Evolutionary conservation across 1,140 invertebrate species (phyloP).

Genomic region (Drosophila mauritiana): DNA sequence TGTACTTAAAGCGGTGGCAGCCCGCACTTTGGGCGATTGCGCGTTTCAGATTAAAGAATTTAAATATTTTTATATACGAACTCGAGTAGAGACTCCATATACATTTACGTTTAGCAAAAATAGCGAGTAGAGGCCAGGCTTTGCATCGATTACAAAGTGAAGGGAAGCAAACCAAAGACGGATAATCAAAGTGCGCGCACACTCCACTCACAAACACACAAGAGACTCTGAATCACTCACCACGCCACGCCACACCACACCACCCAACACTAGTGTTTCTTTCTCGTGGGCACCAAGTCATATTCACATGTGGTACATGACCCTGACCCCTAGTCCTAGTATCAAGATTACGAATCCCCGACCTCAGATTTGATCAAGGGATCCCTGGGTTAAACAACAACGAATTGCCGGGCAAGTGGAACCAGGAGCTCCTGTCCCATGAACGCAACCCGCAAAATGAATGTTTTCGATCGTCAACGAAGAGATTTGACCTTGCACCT

Average conservation of each 20-base stretch:
- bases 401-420: constrained; percentile 61
- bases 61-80: constrained; percentile 79
- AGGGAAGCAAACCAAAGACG: constrained; percentile 56
- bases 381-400: constrained; percentile 73
- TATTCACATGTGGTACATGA: constrained; percentile 28
- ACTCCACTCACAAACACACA: constrained; percentile 31
- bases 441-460: constrained; percentile 49
- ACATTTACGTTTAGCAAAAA: constrained; percentile 22
- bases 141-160: constrained; percentile 22
- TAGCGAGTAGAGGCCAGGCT: constrained; percentile 39
- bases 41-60: constrained; percentile 74
- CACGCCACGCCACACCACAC: constrained; percentile 5
- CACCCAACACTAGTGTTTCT: constrained; percentile 14
- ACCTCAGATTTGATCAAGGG: constrained; percentile 29
- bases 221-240: not conserved
- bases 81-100: constrained; percentile 46
- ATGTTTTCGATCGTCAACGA: constrained; percentile 69
- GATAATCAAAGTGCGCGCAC: constrained; percentile 75
- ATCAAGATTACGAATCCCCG: constrained; percentile 31
- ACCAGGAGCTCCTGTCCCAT: constrained; percentile 49
- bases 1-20: constrained; percentile 14
- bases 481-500: constrained; percentile 38
- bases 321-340: constrained; percentile 33
- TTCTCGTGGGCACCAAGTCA: constrained; percentile 61
- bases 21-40: constrained; percentile 21